phyloP scores from a whole-genome alignment of 2,113 vertebrate genomes.

The Phainopepla nitens region DNA sequence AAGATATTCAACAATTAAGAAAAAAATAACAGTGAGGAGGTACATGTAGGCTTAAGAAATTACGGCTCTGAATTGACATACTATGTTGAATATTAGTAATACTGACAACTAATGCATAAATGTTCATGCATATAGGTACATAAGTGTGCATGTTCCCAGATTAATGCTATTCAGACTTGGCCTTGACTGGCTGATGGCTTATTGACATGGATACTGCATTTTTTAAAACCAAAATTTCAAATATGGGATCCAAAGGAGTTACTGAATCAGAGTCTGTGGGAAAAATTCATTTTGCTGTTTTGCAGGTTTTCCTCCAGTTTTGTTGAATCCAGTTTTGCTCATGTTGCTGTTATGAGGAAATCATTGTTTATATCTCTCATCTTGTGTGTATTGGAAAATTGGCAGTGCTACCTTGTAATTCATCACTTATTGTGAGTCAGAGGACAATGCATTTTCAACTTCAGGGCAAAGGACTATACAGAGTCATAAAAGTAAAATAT shows the following conservation, averaged over 20 bases:
- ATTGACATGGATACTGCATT: neutral
- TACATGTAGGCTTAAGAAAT: neutral
- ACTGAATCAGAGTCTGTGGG: neutral
- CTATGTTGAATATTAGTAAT: neutral
- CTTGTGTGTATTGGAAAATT: slow-evolving; percentile 52
- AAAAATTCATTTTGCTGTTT: neutral
- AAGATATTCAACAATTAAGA: neutral
- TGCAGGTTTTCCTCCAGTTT: neutral
- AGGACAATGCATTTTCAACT: slow-evolving; percentile 15
- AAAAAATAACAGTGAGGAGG: neutral
- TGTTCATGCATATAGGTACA: neutral
- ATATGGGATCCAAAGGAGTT: neutral
- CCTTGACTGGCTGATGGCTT: neutral
- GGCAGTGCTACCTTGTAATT: neutral
- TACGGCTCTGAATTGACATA: neutral
- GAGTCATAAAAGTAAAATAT: neutral
- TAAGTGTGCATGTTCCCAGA: neutral
- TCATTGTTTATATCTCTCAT: slow-evolving; percentile 36
- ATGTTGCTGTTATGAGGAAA: slow-evolving; percentile 23
- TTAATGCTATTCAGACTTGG: neutral
- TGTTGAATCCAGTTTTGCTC: neutral
- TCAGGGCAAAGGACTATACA: neutral
- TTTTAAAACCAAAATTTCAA: neutral
- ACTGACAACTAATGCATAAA: neutral
- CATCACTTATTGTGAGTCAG: slow-evolving; percentile 40